These are phyloP conservation scores for Muricea muricata DNA, from an alignment of 92 coral and sea anemone genomes.

Conservation along the genomic window DNA sequence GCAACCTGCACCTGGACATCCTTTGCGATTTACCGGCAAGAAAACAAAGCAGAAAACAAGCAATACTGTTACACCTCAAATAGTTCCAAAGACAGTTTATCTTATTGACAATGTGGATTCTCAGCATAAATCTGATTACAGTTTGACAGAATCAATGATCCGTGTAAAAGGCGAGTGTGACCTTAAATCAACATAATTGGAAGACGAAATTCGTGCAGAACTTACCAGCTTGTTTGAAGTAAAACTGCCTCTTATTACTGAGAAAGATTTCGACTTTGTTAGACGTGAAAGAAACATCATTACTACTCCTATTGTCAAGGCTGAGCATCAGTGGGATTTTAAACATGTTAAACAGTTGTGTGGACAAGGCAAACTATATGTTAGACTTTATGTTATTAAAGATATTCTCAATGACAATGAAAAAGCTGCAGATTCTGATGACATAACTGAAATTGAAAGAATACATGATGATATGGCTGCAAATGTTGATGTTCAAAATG, in stretches of 20 bases:
- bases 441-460: no score
- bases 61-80: neutral
- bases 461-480: neutral
- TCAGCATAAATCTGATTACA: no score
- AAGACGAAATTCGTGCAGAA: slow-evolving; percentile 34
- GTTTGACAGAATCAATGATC: slow-evolving; percentile 39
- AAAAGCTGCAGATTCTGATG: no score
- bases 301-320: slow-evolving; percentile 58
- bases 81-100: slow-evolving; percentile 60
- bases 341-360: slow-evolving; percentile 72
- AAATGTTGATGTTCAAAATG: neutral
- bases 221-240: slow-evolving; percentile 33
- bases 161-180: slow-evolving; percentile 60
- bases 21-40: slow-evolving; percentile 22
- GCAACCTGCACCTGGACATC: no score
- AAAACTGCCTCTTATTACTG: slow-evolving; percentile 45
- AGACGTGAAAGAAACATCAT: slow-evolving; percentile 61
- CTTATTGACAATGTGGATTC: slow-evolving; percentile 56
- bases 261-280: slow-evolving; percentile 61
- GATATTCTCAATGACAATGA: no score
- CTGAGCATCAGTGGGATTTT: slow-evolving; percentile 64
- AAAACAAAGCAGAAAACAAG: slow-evolving; percentile 9
- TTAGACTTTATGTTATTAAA: no score
- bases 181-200: slow-evolving; percentile 26
- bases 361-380: slow-evolving; percentile 65